These are phyloP conservation scores for Pyralis farinalis DNA, from an alignment of 2,888 invertebrate species.

Conservation along the genomic window DNA sequence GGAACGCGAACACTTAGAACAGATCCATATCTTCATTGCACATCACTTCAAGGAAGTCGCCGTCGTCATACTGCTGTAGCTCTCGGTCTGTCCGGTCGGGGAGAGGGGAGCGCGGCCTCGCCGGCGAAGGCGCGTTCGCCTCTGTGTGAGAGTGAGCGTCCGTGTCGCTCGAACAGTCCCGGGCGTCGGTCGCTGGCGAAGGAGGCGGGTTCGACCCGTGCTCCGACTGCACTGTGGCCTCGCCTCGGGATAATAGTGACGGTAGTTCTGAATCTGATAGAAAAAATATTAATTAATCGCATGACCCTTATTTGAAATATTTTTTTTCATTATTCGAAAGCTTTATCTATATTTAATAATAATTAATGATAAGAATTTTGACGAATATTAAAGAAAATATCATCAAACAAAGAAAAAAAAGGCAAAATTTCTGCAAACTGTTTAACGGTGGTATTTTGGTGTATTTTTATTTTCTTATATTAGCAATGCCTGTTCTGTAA, in stretches of 20 bases:
- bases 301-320: too few species aligned
- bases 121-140: constrained; percentile 34
- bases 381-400: too few species aligned
- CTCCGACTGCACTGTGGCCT: constrained; percentile 77
- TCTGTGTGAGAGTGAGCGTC: constrained; percentile 75
- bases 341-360: too few species aligned
- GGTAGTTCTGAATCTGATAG: constrained; percentile 83
- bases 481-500: too few species aligned
- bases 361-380: too few species aligned
- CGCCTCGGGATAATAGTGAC: constrained; percentile 82
- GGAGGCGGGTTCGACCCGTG: constrained; percentile 89
- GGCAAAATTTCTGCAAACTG: too few species aligned
- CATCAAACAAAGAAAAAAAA: too few species aligned
- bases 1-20: constrained; percentile 62
- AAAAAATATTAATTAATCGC: too few species aligned
- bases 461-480: too few species aligned
- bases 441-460: too few species aligned
- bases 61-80: constrained; percentile 77
- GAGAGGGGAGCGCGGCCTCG: constrained; percentile 26
- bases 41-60: constrained; percentile 87
- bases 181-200: constrained; percentile 88
- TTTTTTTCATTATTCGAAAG: too few species aligned
- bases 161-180: constrained; percentile 84
- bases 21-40: constrained; percentile 87
- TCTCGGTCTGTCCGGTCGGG: constrained; percentile 45